These are phyloP conservation scores for Grallaria varia DNA, from an alignment of 2,113 vertebrate species.

Conservation along the genomic window DNA sequence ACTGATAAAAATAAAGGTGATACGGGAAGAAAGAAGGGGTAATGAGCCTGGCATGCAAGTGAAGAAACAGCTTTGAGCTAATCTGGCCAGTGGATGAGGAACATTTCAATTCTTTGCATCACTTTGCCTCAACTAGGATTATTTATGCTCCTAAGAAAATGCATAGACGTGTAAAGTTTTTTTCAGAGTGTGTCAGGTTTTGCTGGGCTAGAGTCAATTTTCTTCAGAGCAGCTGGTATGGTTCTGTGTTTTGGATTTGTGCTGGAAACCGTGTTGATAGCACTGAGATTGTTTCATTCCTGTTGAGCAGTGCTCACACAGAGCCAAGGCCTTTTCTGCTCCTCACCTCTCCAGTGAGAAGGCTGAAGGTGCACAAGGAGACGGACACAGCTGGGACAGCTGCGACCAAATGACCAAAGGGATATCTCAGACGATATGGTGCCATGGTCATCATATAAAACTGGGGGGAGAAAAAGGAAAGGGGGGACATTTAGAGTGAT, in stretches of 20 bases:
- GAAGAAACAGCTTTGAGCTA: not conserved
- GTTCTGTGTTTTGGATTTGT: not conserved
- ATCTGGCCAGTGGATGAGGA: not conserved
- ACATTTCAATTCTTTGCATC: not conserved
- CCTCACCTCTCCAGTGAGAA: fast-evolving
- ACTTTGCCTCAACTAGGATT: not conserved
- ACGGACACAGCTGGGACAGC: fast-evolving
- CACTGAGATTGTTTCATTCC: fast-evolving
- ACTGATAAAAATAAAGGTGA: not conserved
- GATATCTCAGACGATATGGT: fast-evolving
- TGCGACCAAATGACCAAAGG: not conserved
- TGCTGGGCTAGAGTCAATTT: not conserved
- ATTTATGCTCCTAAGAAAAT: not conserved
- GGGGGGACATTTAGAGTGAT: not conserved
- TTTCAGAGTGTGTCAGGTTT: not conserved
- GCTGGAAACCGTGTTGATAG: not conserved
- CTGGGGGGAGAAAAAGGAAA: not conserved
- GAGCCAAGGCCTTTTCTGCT: not conserved
- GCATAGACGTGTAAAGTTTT: not conserved
- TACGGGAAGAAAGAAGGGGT: not conserved
- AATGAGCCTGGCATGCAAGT: fast-evolving
- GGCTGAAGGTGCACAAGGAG: not conserved
- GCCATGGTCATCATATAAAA: not conserved
- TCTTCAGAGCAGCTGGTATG: not conserved
- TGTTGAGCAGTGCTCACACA: not conserved